These are phyloP conservation scores for Oophaga sylvatica DNA, from an alignment of 2,797 vertebrate species.

Conservation along the genomic window DNA sequence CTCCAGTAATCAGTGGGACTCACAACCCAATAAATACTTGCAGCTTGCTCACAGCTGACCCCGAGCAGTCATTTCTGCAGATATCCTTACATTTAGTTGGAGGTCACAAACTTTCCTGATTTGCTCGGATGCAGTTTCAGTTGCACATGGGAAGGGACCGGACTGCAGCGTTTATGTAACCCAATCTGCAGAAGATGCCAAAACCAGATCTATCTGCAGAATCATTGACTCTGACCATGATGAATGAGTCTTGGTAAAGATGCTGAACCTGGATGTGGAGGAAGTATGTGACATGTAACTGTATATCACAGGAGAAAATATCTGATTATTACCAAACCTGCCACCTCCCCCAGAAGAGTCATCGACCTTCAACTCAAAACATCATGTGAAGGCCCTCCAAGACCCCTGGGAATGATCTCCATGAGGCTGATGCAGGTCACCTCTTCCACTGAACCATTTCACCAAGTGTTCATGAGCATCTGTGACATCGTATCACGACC, in stretches of 20 bases:
- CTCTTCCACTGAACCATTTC: too few species aligned
- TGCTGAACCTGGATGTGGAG: not conserved
- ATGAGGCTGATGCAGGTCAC: too few species aligned
- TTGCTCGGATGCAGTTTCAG: not conserved
- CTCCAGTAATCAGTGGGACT: not conserved
- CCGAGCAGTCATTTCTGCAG: not conserved
- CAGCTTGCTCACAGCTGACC: not conserved
- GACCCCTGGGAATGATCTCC: too few species aligned
- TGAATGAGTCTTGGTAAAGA: constrained; percentile 8
- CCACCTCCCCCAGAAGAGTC: not conserved
- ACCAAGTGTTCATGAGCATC: too few species aligned
- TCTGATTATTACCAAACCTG: constrained; percentile 1
- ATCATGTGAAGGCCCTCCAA: not conserved
- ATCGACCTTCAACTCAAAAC: not conserved
- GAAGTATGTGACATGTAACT: not conserved
- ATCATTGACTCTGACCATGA: constrained; percentile 16
- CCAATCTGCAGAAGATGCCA: not conserved
- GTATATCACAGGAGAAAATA: not conserved
- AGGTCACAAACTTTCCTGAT: constrained; percentile 3
- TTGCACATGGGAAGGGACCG: not conserved
- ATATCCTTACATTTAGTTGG: not conserved
- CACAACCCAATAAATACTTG: not conserved
- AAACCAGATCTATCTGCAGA: constrained; percentile 6
- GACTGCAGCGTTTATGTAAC: not conserved
- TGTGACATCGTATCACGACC: too few species aligned